Evolutionary conservation across 2,888 invertebrate species (phyloP), one percentile per base, ranked within the genome.

Genomic region (Troides helena): DNA sequence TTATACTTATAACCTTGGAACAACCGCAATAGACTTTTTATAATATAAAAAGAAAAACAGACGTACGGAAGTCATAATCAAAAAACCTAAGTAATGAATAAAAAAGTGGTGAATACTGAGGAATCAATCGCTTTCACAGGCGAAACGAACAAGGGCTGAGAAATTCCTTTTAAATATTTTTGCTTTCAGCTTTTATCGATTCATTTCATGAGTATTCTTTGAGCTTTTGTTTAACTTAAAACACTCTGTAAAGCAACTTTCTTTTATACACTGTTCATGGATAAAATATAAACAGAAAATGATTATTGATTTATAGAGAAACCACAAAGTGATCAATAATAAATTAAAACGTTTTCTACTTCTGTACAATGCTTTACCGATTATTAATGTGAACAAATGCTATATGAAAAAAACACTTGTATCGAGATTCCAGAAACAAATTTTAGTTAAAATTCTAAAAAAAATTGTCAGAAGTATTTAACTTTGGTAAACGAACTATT

Each of bases 101-200:
- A 25, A 7, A 58, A 65, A 66, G 60, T 66, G 66, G 59, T 21
- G 30, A 21, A 46, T 59, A 25, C 43, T 30, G 18, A 60, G 39
- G 10, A 65, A 36, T 60, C 60, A 60, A 61, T 60, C 50, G 36
- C n/a, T 39, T 53, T 67, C 12, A 43, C 61, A 61, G 61, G 39
- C 66, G 50, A 61, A 53, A 67, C 53, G 61, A 67, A 67, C 61
- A 61, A 67, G 61, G 61, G 59, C 50, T 58, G 21, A 61, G 61
- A 30, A 67, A 50, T 67, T 60, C 61, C 61, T 67, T 53, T 67
- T 60, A 61, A 61, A 67, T 61, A 61, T 67, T 66, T 60, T 67
- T 50, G 66, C 53, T 50, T 66, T 61, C 36, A 61, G 66, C 66
- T 67, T 67, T 67, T 67, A 21, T 66, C 60, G 66, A 61, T 61